Percentiles rank a stretch among this genome's conserved stretches.
These are phyloP conservation scores for Fopius arisanus DNA, from an alignment of 1,140 invertebrate genomes.

Conservation along the genomic window DNA sequence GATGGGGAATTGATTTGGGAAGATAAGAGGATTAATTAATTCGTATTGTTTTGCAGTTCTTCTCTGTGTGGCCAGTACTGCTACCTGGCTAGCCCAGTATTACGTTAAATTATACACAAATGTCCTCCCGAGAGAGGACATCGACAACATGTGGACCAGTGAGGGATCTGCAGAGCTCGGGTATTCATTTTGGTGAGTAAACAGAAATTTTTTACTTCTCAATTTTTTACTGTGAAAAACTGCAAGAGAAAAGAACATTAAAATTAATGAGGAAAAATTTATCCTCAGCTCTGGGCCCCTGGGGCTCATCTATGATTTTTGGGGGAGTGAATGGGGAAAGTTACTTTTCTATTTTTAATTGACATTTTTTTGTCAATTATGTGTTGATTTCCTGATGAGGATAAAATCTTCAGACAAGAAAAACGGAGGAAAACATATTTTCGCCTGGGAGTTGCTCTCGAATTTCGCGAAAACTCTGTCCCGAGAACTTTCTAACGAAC, in stretches of 20 bases:
- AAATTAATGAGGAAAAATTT: too few species aligned
- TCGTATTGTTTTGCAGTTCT: conserved; percentile 68
- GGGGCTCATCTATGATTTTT: too few species aligned
- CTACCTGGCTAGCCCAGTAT: conserved; percentile 80
- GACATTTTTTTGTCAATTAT: too few species aligned
- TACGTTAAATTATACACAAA: conserved; percentile 78
- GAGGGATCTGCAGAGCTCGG: conserved; percentile 74
- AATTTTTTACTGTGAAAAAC: too few species aligned
- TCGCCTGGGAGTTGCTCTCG: too few species aligned
- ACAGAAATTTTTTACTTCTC: neutral
- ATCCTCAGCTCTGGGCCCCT: too few species aligned
- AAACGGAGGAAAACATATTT: neutral
- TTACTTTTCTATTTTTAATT: too few species aligned
- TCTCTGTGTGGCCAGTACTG: conserved; percentile 73
- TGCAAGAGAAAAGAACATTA: too few species aligned
- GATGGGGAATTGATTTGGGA: neutral
- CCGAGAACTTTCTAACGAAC: neutral
- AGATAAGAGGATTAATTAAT: conserved; percentile 1
- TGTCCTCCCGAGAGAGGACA: conserved; percentile 79
- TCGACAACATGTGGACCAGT: conserved; percentile 77
- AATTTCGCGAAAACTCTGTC: too few species aligned
- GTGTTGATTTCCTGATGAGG: too few species aligned
- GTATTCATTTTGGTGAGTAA: conserved; percentile 77
- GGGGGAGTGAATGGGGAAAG: too few species aligned
- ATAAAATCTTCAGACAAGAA: too few species aligned